phyloP scores from a whole-genome alignment of 1,140 invertebrate genomes.

The Polyergus mexicanus region DNA sequence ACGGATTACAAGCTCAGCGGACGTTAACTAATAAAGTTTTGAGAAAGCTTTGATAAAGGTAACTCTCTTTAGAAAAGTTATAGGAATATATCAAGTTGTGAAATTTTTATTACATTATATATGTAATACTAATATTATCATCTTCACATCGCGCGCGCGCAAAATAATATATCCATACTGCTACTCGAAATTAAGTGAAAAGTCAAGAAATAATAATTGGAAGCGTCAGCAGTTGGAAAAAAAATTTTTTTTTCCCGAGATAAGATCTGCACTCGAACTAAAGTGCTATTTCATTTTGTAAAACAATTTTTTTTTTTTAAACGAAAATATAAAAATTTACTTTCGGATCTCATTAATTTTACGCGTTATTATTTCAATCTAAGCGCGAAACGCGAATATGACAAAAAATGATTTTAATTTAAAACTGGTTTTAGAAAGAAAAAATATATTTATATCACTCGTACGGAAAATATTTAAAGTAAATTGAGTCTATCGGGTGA shows the following conservation, averaged over 20 bases:
- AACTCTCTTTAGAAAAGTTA: background rate
- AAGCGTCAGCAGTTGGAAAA: background rate
- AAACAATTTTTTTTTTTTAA: background rate
- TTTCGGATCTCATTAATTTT: conserved; percentile 11
- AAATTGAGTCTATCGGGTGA: conserved; percentile 44
- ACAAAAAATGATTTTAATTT: conserved; percentile 32
- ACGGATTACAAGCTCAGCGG: background rate
- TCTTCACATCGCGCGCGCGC: background rate
- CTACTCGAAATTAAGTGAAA: background rate
- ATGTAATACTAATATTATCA: background rate
- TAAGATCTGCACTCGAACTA: background rate
- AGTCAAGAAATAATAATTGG: background rate
- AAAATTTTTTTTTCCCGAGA: background rate
- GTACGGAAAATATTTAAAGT: conserved; percentile 17
- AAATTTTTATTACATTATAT: background rate
- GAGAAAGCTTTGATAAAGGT: background rate
- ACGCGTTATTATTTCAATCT: background rate
- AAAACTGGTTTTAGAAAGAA: background rate
- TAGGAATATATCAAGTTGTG: too few relatives aligned
- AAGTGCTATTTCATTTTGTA: background rate
- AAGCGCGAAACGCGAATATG: background rate
- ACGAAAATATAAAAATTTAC: conserved; percentile 14
- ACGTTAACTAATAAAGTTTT: background rate
- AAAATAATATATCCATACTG: background rate
- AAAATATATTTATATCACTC: conserved; percentile 6